Evolutionary conservation across 30 jellyfish, hydroid and myxozoan species (phyloP).

Genomic region (Aurelia sp.): DNA sequence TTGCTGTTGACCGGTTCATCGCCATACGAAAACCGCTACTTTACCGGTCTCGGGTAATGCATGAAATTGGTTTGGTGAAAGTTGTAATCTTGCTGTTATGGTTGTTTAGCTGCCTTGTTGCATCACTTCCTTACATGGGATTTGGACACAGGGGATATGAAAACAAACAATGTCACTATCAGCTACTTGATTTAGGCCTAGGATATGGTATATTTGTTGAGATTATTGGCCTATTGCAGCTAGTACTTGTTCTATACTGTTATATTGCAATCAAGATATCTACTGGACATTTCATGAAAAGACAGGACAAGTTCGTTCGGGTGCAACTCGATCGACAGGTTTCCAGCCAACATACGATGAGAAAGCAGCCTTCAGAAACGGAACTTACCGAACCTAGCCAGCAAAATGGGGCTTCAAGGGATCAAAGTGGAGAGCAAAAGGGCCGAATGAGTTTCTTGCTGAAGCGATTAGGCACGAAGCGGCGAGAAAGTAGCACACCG

Average conservation of each 20-base stretch:
- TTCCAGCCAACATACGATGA: neutral
- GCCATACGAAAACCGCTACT: conserved; percentile 70
- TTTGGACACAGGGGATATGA: conserved; percentile 8
- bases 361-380: neutral
- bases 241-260: conserved; percentile 60
- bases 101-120: conserved; percentile 55
- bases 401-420: neutral
- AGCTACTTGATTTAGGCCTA: conserved; percentile 53
- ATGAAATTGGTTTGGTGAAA: conserved; percentile 47
- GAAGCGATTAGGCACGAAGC: conserved; percentile 36
- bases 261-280: conserved; percentile 61
- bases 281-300: conserved; percentile 55
- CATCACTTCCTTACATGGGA: conserved; percentile 68
- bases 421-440: neutral
- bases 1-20: conserved; percentile 68
- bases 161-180: conserved; percentile 52
- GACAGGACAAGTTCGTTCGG: conserved; percentile 54
- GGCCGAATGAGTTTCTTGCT: conserved; percentile 2
- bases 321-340: conserved; percentile 19
- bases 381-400: neutral
- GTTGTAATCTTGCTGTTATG: conserved; percentile 50
- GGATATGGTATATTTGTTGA: conserved; percentile 59
- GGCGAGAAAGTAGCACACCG: conserved; percentile 8
- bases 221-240: conserved; percentile 63
- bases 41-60: conserved; percentile 71